Evolutionary conservation across 2,797 vertebrate genomes (phyloP), one percentile per base, ranked within the genome.

Genomic region (Chlorospingus semifuscus): DNA sequence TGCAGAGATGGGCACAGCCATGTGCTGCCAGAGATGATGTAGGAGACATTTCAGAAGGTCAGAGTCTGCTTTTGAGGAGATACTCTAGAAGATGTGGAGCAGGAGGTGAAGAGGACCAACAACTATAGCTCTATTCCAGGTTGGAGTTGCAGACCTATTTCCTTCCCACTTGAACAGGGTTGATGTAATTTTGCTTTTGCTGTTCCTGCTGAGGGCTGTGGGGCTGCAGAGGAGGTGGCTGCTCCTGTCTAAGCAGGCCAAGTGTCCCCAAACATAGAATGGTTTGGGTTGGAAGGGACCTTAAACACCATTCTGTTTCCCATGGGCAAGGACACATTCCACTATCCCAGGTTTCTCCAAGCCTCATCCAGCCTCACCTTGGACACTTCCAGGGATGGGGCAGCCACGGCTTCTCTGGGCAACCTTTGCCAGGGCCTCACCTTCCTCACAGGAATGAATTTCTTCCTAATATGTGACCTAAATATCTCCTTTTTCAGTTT

Each of bases 281-380:
- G 15, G 8, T 5, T 60, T 75, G 41, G 5, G 34, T 17, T 60
- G 53, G 61, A 68, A 53, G 10, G 3, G 26, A 41, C 18, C 15
- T 60, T 36, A 53, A 68, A 39, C 4, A 50, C 32, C 42, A 18
- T 26, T 8, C 20, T 4, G 8, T 50, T 83, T 24, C 50, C 32
- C 2, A 22, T 11, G 14, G 23, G 10, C 64, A 50, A 29, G 12
- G 44, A 22, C 29, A 44, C 1, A 6, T 57, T 26, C 37, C 29
- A 30, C 16, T 22, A 3, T 10, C 12, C 23, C n/a, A 69, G 14
- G 8, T 0, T 13, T 29, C 8, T 50, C 16, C 4, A 56, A 69
- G 6, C 4, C 16, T 13, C 0, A 0, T 37, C 56, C 32, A 55
- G 0, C 14, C 16, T 37, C 9, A 2, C 23, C 12, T 44, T 30